phyloP scores from a whole-genome alignment of 1,140 invertebrate genomes.

The Rhagoletis pomonella region DNA sequence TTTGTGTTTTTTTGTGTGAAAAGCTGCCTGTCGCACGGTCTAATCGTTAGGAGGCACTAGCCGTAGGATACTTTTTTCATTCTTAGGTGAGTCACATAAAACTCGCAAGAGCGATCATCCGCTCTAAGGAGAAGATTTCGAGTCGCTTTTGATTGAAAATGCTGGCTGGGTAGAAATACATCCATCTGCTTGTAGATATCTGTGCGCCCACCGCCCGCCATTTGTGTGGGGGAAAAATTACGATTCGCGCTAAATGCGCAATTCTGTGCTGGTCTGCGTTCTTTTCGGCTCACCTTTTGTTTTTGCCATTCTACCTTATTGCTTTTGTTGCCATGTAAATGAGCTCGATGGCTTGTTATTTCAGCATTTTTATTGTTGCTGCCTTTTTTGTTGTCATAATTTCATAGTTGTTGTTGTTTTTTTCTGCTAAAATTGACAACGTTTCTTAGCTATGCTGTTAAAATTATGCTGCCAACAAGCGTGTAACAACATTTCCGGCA shows the following conservation, averaged over 20 bases:
- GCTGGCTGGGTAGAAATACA: too few species aligned
- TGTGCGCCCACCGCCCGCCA: not conserved
- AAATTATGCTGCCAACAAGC: constrained; percentile 7
- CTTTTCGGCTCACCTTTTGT: not conserved
- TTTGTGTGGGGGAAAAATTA: not conserved
- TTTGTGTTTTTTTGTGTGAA: too few species aligned
- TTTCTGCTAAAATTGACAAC: constrained; percentile 22
- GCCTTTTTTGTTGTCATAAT: constrained; percentile 27
- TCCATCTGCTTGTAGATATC: not conserved
- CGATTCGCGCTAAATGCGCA: constrained; percentile 6
- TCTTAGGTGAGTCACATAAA: too few species aligned
- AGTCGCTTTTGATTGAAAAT: too few species aligned
- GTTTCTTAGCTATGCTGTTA: not conserved
- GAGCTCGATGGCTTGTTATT: not conserved
- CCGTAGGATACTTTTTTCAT: too few species aligned
- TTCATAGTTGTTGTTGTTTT: not conserved
- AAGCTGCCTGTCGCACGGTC: too few species aligned
- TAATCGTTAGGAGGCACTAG: too few species aligned
- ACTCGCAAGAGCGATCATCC: too few species aligned
- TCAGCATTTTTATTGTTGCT: not conserved
- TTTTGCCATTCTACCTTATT: not conserved
- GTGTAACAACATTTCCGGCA: constrained; percentile 44
- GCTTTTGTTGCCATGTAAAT: not conserved
- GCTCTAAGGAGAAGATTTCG: too few species aligned
- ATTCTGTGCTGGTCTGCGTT: not conserved